Evolutionary conservation across 2,888 invertebrate genomes (phyloP).

Genomic region (Apodemia duryi): DNA sequence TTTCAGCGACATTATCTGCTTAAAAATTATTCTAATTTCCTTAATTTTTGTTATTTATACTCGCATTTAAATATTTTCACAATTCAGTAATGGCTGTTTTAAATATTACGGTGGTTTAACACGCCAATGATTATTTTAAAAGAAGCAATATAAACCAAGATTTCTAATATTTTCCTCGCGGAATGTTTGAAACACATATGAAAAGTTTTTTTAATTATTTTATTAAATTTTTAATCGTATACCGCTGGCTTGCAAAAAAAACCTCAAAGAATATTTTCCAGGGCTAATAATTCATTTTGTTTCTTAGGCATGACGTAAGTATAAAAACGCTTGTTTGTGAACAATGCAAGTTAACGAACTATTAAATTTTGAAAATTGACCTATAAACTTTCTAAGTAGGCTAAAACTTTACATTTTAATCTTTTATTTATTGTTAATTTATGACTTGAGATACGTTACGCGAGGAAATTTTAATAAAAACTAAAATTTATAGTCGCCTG

Average conservation of each 20-base stretch:
- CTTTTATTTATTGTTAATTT: slow-evolving; percentile 8
- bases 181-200: too few relatives aligned
- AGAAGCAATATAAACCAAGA: neutral
- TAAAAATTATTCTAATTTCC: neutral
- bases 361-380: slow-evolving; percentile 6
- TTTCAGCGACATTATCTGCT: neutral
- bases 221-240: too few relatives aligned
- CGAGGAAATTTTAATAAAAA: slow-evolving; percentile 13
- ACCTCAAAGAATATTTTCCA: too few relatives aligned
- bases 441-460: slow-evolving; percentile 8
- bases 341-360: neutral
- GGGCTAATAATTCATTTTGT: neutral
- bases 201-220: too few relatives aligned
- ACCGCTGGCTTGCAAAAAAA: too few relatives aligned
- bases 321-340: neutral
- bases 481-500: neutral
- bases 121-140: neutral
- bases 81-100: neutral
- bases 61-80: neutral
- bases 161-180: neutral
- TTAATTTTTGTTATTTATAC: neutral
- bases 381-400: slow-evolving; percentile 3
- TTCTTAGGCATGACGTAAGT: neutral
- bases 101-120: neutral
- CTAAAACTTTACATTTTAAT: neutral